Conservation (phyloP, 2,113 vertebrate species). For the Calonectris borealis region DNA sequence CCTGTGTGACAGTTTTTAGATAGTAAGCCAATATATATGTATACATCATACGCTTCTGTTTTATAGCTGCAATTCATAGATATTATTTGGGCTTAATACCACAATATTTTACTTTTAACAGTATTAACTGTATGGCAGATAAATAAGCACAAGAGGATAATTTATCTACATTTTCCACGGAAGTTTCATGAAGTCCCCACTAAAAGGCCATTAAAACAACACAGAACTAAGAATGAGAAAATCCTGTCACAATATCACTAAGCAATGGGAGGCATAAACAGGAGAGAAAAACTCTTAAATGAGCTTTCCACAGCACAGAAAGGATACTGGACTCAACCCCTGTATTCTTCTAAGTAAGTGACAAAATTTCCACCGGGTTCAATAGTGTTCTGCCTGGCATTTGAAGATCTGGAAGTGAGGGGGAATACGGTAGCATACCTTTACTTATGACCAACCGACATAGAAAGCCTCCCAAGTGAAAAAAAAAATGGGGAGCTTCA, state of each 20-base stretch:
- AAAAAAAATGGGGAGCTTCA: neutral
- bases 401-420: neutral
- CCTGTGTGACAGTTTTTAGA: neutral
- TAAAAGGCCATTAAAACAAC: neutral
- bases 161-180: neutral
- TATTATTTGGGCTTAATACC: neutral
- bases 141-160: neutral
- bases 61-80: neutral
- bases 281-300: neutral
- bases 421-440: neutral
- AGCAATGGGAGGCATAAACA: neutral
- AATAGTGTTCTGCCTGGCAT: neutral
- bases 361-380: neutral
- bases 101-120: neutral
- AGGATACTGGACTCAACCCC: neutral
- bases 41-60: neutral
- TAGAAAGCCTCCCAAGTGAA: neutral
- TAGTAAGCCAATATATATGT: neutral
- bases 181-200: neutral
- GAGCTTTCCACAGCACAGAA: neutral
- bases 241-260: neutral
- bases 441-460: neutral
- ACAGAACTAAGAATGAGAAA: neutral
- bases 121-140: neutral
- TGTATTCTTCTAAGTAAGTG: neutral